Evolutionary conservation across 2,888 invertebrate species (phyloP).

Genomic region (Lasioglossum lativentre): DNA sequence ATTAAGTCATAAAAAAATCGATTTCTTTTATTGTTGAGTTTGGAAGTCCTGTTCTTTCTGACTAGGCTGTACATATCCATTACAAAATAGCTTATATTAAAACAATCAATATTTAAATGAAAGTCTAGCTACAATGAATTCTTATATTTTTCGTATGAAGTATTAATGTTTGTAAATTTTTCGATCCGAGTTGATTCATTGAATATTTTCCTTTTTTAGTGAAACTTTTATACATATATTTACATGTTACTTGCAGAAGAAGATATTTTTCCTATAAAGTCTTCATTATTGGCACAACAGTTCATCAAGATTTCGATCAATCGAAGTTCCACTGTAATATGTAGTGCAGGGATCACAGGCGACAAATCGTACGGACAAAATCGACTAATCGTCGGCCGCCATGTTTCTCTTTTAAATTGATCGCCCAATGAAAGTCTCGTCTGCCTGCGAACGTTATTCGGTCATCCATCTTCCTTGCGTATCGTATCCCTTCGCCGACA

Average conservation of each 20-base stretch:
- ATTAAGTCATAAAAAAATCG: neutral
- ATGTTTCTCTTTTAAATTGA: slow-evolving; percentile 23
- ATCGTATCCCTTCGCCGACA: neutral
- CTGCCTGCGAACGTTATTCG: neutral
- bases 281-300: neutral
- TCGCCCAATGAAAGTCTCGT: slow-evolving; percentile 26
- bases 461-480: neutral
- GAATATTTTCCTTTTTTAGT: no score
- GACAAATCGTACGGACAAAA: slow-evolving; percentile 6
- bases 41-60: neutral
- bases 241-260: no score
- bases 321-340: neutral
- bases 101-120: no score
- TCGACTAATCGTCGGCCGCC: neutral
- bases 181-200: no score
- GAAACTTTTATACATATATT: no score
- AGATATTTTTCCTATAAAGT: neutral
- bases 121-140: no score
- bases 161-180: no score
- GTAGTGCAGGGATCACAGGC: neutral
- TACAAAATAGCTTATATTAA: no score
- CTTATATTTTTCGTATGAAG: no score
- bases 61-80: no score
- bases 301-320: neutral
- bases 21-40: neutral